A percentile compares a stretch with the other conserved stretches of the same genome.
phyloP scores from a whole-genome alignment of 2,888 invertebrate genomes.

The Microdon myrmicae region DNA sequence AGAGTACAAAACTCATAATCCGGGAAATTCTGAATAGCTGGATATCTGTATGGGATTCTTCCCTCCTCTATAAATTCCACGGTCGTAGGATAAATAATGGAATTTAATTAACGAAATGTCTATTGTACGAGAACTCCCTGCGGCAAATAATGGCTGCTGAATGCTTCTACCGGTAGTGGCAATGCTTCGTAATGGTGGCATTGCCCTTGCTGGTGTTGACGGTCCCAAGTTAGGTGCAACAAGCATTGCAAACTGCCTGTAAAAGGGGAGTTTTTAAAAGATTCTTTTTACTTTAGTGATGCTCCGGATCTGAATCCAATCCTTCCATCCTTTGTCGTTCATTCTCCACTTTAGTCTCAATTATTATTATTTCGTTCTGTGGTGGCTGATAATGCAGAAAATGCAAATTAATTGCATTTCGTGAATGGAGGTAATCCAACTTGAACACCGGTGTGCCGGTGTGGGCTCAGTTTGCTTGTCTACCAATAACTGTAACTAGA shows the following conservation, averaged over 20 bases:
- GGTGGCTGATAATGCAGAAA: constrained; percentile 52
- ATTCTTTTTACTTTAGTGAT: constrained; percentile 25
- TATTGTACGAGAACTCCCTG: constrained; percentile 25
- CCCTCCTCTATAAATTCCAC: constrained; percentile 31
- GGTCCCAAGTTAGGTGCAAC: not conserved
- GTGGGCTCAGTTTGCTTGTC: constrained; percentile 23
- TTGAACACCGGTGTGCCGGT: constrained; percentile 35
- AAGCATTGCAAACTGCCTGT: constrained; percentile 13
- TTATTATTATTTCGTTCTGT: constrained; percentile 52
- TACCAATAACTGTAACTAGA: constrained; percentile 26
- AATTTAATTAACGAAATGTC: constrained; percentile 51
- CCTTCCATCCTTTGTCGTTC: constrained; percentile 20
- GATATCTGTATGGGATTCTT: constrained; percentile 19
- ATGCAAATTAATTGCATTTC: constrained; percentile 52
- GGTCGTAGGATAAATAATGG: constrained; percentile 46
- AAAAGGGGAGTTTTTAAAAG: constrained; percentile 1
- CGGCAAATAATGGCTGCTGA: constrained; percentile 20
- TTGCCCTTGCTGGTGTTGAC: not conserved
- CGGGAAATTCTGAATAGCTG: constrained; percentile 21
- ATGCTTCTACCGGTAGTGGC: constrained; percentile 7
- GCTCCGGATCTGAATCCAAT: constrained; percentile 21
- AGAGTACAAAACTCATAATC: constrained; percentile 20
- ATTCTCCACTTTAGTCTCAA: constrained; percentile 33
- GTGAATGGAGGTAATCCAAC: constrained; percentile 49
- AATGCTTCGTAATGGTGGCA: not conserved